Conservation (phyloP, 64 coral and sea anemone species). For the Trachythela sp. region DNA sequence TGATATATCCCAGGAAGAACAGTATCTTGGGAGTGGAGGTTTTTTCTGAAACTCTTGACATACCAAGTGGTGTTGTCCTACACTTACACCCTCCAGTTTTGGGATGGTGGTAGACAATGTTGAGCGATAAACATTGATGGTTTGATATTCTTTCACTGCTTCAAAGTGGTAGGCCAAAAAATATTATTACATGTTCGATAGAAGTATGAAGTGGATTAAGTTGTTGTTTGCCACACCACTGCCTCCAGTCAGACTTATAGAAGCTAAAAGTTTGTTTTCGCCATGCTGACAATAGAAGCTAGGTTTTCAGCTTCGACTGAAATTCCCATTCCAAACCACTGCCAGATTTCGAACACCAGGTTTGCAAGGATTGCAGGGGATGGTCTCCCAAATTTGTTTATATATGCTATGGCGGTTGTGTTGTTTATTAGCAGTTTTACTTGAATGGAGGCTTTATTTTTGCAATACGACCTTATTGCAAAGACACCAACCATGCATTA, state of each 20-base stretch:
- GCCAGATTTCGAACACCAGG: not conserved
- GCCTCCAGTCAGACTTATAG: slow-evolving; percentile 41
- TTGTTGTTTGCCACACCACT: slow-evolving; percentile 42
- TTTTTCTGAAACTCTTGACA: not conserved
- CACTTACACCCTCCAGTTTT: slow-evolving; percentile 4
- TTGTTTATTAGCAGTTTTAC: not conserved
- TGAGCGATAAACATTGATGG: slow-evolving; percentile 31
- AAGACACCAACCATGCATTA: not conserved
- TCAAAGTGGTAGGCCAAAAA: slow-evolving; percentile 22
- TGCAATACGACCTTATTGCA: not conserved
- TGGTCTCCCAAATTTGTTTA: not conserved
- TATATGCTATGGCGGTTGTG: not conserved
- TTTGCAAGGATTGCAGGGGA: not conserved
- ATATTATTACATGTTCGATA: slow-evolving; percentile 17
- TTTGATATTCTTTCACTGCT: not conserved
- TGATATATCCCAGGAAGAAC: slow-evolving; percentile 15
- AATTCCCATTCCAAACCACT: not conserved
- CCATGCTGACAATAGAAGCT: slow-evolving; percentile 13
- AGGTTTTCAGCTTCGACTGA: not conserved
- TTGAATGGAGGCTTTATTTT: not conserved
- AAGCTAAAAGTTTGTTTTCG: not conserved
- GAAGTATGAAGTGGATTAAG: slow-evolving; percentile 39
- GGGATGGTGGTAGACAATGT: slow-evolving; percentile 20
- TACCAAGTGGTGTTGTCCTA: slow-evolving; percentile 45
- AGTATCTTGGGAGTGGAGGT: slow-evolving; percentile 33